Conservation (phyloP, 2,113 vertebrate genomes). For the Thamnaconus septentrionalis region DNA sequence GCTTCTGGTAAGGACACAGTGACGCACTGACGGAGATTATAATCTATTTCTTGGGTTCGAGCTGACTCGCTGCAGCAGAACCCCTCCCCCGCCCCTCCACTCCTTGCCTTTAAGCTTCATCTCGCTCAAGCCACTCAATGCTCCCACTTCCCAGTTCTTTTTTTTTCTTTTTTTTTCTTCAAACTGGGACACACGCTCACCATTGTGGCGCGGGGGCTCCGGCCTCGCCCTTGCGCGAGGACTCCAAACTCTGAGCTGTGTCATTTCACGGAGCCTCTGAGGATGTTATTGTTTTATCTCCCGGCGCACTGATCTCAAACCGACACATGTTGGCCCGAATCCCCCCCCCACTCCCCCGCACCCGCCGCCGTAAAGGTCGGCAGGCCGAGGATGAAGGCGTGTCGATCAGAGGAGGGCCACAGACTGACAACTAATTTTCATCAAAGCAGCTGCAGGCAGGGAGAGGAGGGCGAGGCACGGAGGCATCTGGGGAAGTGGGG, state of each 20-base stretch:
- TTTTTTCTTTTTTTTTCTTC: slow-evolving; percentile 16
- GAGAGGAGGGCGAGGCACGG: neutral
- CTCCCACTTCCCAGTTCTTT: neutral
- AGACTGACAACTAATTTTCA: slow-evolving; percentile 66
- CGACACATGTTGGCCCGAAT: slow-evolving; percentile 32
- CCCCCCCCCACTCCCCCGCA: slow-evolving; percentile 38
- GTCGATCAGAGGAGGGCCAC: slow-evolving; percentile 51
- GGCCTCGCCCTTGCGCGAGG: slow-evolving; percentile 26
- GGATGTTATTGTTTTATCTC: slow-evolving; percentile 63
- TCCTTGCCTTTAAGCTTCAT: slow-evolving; percentile 36
- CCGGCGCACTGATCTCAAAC: slow-evolving; percentile 42
- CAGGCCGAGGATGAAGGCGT: slow-evolving; percentile 55
- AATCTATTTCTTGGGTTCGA: slow-evolving; percentile 36
- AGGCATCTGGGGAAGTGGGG: neutral
- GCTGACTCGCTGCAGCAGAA: slow-evolving; percentile 31
- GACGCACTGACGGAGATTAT: slow-evolving; percentile 36
- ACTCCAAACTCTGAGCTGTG: slow-evolving; percentile 40
- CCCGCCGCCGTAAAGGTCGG: slow-evolving; percentile 66
- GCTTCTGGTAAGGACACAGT: slow-evolving; percentile 39
- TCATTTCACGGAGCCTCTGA: slow-evolving; percentile 47
- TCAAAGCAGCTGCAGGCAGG: slow-evolving; percentile 54
- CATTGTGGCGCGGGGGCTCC: slow-evolving; percentile 16
- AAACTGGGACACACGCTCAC: slow-evolving; percentile 10
- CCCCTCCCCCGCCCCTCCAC: slow-evolving; percentile 4
- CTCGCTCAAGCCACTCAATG: slow-evolving; percentile 46